A percentile compares a stretch with the other conserved stretches of the same genome.
Evolutionary conservation across 2,888 invertebrate species (phyloP).

Genomic region (Lasius fuliginosus): DNA sequence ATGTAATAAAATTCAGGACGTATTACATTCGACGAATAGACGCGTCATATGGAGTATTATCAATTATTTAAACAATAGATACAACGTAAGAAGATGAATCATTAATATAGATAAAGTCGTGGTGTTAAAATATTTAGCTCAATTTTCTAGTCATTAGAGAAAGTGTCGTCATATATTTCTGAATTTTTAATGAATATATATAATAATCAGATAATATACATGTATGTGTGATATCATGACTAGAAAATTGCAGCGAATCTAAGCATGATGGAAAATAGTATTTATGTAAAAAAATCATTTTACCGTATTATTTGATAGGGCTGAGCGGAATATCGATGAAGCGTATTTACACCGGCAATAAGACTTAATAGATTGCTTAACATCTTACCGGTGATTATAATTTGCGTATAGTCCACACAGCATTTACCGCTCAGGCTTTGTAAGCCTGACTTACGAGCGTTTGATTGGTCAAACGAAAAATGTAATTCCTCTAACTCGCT

Average conservation of each 20-base stretch:
- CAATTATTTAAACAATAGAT: neutral
- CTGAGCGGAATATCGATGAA: slow-evolving; percentile 57
- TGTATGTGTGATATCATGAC: slow-evolving; percentile 1
- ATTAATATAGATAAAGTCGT: neutral
- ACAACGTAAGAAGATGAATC: neutral
- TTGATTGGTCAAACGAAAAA: slow-evolving; percentile 57
- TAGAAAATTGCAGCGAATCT: slow-evolving; percentile 28
- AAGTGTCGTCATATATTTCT: neutral
- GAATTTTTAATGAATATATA: slow-evolving; percentile 4
- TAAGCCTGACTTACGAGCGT: slow-evolving; percentile 52
- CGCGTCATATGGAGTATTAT: neutral
- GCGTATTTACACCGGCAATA: slow-evolving; percentile 55
- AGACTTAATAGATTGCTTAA: slow-evolving; percentile 64
- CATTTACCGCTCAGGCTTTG: slow-evolving; percentile 72
- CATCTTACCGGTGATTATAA: slow-evolving; percentile 70
- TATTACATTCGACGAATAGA: slow-evolving; percentile 22
- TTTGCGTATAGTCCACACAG: slow-evolving; percentile 83
- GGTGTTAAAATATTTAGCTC: neutral
- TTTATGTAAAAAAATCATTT: slow-evolving; percentile 24
- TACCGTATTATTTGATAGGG: slow-evolving; percentile 22
- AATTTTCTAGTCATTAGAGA: neutral
- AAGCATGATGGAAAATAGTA: neutral
- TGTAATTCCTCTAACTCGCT: slow-evolving; percentile 26
- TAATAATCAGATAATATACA: neutral
- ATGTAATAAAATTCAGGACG: neutral